Conservation (phyloP, 1,140 invertebrate genomes). For the Drosophila varians region DNA sequence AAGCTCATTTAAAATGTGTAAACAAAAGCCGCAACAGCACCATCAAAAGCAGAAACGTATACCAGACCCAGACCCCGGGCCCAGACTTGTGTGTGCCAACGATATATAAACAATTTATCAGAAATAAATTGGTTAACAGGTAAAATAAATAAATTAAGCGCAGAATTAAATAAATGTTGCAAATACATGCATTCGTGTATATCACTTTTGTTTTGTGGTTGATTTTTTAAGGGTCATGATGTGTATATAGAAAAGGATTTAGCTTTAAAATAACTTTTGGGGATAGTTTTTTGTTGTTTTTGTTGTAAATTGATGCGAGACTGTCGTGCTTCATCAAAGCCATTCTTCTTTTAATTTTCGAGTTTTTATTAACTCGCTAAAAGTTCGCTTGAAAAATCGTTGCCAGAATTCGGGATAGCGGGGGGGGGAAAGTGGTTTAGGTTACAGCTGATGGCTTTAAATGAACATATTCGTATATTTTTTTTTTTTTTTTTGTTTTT, state of each 20-base stretch:
- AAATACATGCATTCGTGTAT: constrained; percentile 12
- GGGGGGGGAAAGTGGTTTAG: constrained; percentile 23
- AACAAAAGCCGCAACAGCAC: constrained; percentile 45
- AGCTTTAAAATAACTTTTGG: constrained; percentile 27
- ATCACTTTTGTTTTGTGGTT: too few species aligned
- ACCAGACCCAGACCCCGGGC: constrained; percentile 57
- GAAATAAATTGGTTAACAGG: constrained; percentile 79
- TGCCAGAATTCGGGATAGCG: constrained; percentile 7
- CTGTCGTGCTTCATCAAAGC: constrained; percentile 56
- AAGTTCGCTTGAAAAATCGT: constrained; percentile 59
- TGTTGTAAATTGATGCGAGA: constrained; percentile 13
- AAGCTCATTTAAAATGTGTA: constrained; percentile 66
- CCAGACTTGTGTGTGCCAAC: constrained; percentile 45
- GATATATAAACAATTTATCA: constrained; percentile 73
- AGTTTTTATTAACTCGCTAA: constrained; percentile 70
- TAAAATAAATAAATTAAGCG: constrained; percentile 77
- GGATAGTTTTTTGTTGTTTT: neutral
- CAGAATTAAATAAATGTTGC: constrained; percentile 66
- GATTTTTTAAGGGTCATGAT: constrained; percentile 5
- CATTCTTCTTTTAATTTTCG: constrained; percentile 74
- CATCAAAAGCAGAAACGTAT: constrained; percentile 30
- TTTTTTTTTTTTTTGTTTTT: constrained; percentile 17
- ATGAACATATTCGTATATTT: neutral
- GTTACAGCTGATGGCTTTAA: constrained; percentile 56
- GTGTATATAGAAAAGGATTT: neutral